Evolutionary conservation across 2,797 vertebrate species (phyloP).

Genomic region (Dryobates pubescens): DNA sequence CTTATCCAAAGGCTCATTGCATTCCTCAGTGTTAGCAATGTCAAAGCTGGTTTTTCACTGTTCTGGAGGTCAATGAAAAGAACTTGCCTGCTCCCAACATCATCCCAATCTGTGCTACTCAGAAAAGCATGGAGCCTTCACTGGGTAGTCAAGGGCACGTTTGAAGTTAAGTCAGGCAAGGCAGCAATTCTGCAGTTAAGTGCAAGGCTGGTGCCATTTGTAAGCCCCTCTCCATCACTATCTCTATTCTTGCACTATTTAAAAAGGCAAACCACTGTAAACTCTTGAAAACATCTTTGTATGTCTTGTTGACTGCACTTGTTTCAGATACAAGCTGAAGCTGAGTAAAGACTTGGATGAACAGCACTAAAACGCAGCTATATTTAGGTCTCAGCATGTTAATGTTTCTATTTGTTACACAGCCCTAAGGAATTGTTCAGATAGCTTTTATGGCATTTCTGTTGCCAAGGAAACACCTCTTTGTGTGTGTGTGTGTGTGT

Average conservation of each 20-base stretch:
- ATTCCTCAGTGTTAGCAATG: neutral
- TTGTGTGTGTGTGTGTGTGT: neutral
- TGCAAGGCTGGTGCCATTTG: neutral
- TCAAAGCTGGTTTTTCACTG: neutral
- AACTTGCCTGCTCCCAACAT: neutral
- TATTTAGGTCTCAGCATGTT: conserved; percentile 69
- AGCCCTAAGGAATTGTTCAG: conserved; percentile 71
- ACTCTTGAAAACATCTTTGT: conserved; percentile 40
- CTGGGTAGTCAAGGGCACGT: conserved; percentile 18
- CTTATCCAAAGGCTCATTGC: neutral
- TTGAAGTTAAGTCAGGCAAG: neutral
- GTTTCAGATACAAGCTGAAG: neutral
- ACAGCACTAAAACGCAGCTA: conserved; percentile 36
- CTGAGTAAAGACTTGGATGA: conserved; percentile 48
- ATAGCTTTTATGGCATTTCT: conserved; percentile 59
- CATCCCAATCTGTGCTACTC: neutral
- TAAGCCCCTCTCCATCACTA: neutral
- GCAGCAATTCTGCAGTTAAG: neutral
- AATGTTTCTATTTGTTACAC: conserved; percentile 71
- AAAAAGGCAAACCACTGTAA: conserved; percentile 43
- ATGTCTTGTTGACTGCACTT: neutral
- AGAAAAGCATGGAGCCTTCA: neutral
- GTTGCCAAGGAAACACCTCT: conserved; percentile 69
- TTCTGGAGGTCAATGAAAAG: neutral
- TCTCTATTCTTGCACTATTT: neutral